A percentile compares a stretch with the other conserved stretches of the same genome.
These are phyloP conservation scores for Theretra japonica DNA, from an alignment of 2,888 invertebrate genomes.

Conservation along the genomic window DNA sequence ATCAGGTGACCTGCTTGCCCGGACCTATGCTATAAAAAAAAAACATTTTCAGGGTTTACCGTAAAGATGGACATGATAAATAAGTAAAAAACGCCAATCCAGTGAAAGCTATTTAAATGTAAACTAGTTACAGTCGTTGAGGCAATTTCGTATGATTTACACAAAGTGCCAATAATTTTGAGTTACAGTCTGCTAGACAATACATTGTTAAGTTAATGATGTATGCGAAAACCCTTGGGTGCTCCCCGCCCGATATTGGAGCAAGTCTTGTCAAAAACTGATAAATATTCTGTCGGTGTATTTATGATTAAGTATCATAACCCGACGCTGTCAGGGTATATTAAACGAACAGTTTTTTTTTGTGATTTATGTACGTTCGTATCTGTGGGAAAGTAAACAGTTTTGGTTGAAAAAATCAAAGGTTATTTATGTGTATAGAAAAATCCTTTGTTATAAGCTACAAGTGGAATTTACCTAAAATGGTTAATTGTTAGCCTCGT, in stretches of 20 bases:
- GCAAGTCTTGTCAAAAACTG: not conserved
- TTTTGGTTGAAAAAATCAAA: not conserved
- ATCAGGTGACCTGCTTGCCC: too few species aligned
- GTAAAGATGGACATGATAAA: too few species aligned
- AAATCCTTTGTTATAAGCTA: not conserved
- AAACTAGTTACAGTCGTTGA: too few species aligned
- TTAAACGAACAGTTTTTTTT: not conserved
- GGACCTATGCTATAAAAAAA: too few species aligned
- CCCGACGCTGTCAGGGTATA: not conserved
- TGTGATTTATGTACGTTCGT: not conserved
- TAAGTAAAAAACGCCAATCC: too few species aligned
- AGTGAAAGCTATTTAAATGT: too few species aligned
- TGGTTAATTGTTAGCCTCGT: too few species aligned
- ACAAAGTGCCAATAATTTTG: too few species aligned
- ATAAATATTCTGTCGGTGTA: not conserved
- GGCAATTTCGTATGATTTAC: too few species aligned
- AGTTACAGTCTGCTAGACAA: not conserved
- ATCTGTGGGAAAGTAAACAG: not conserved
- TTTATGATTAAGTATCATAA: conserved; percentile 2
- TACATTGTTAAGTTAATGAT: not conserved
- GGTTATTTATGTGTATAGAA: not conserved
- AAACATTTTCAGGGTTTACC: too few species aligned
- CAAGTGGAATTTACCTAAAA: too few species aligned
- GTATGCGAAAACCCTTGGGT: not conserved
- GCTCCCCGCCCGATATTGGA: not conserved